phyloP scores from a whole-genome alignment of 2,797 vertebrate species.

The Anabas testudineus region DNA sequence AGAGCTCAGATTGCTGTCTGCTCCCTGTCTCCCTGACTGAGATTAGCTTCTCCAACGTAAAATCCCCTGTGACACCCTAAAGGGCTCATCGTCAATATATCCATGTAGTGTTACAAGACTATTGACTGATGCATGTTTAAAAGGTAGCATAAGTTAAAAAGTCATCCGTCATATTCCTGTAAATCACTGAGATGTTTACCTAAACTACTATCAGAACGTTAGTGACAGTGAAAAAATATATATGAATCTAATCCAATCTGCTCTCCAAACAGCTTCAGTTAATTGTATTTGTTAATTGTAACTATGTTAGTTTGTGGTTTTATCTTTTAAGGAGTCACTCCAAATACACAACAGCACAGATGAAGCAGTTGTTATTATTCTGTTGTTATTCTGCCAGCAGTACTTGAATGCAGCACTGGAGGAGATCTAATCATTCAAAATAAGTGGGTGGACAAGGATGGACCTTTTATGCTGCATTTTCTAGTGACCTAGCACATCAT shows the following conservation, averaged over 20 bases:
- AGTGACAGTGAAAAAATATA: neutral
- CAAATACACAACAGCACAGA: neutral
- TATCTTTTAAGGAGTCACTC: neutral
- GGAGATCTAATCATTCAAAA: constrained; percentile 2
- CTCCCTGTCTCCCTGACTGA: constrained; percentile 40
- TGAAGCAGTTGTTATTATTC: neutral
- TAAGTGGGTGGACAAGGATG: constrained; percentile 8
- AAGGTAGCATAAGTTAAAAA: neutral
- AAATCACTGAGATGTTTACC: no score
- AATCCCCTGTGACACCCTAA: constrained; percentile 25
- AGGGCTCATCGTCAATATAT: constrained; percentile 38
- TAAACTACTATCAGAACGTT: no score
- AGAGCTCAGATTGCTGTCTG: constrained; percentile 50
- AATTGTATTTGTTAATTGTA: no score
- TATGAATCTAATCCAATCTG: no score
- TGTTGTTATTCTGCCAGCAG: neutral
- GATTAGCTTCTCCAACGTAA: constrained; percentile 44
- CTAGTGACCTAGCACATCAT: neutral
- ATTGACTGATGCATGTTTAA: constrained; percentile 15
- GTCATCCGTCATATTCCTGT: no score
- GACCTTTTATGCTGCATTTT: constrained; percentile 15
- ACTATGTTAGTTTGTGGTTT: neutral
- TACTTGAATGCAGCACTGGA: constrained; percentile 10
- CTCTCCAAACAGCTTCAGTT: no score
- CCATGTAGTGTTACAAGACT: constrained; percentile 11